phyloP scores from a whole-genome alignment of 2,888 invertebrate genomes.

The Phanerotoma sp. region DNA sequence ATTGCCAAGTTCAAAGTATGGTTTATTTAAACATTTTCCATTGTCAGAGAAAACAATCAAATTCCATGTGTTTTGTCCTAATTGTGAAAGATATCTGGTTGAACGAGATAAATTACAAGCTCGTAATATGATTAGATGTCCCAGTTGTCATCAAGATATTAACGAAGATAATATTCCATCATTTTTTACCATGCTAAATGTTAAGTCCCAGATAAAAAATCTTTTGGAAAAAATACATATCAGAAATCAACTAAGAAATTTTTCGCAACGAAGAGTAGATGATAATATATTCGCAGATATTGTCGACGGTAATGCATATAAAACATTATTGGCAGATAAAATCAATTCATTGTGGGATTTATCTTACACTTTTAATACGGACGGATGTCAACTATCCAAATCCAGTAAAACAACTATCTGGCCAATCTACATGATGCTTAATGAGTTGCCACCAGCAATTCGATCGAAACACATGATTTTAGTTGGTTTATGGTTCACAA shows the following conservation, averaged over 20 bases:
- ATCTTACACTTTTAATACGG: background rate
- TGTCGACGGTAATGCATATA: too few relatives aligned
- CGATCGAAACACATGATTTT: slow-evolving; percentile 15
- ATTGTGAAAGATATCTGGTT: background rate
- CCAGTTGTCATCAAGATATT: too few relatives aligned
- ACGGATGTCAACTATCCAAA: background rate
- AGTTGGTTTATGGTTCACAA: slow-evolving; percentile 18
- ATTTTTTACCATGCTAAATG: too few relatives aligned
- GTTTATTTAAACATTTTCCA: background rate
- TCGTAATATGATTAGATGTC: too few relatives aligned
- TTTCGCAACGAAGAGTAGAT: too few relatives aligned
- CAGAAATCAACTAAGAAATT: too few relatives aligned
- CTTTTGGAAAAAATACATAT: too few relatives aligned
- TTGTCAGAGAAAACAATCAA: background rate
- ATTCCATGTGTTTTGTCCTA: slow-evolving; percentile 27
- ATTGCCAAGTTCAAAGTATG: background rate
- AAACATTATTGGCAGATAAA: too few relatives aligned
- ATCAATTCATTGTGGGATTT: background rate
- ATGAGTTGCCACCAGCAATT: slow-evolving; percentile 12
- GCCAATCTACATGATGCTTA: slow-evolving; percentile 5
- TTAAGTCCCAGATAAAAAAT: too few relatives aligned
- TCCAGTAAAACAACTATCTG: background rate
- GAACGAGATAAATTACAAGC: background rate
- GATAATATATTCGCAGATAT: too few relatives aligned
- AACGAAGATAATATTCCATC: too few relatives aligned